A percentile compares a stretch with the other conserved stretches of the same genome.
Evolutionary conservation across 1,140 invertebrate species (phyloP).

Genomic region (Galleria mellonella): DNA sequence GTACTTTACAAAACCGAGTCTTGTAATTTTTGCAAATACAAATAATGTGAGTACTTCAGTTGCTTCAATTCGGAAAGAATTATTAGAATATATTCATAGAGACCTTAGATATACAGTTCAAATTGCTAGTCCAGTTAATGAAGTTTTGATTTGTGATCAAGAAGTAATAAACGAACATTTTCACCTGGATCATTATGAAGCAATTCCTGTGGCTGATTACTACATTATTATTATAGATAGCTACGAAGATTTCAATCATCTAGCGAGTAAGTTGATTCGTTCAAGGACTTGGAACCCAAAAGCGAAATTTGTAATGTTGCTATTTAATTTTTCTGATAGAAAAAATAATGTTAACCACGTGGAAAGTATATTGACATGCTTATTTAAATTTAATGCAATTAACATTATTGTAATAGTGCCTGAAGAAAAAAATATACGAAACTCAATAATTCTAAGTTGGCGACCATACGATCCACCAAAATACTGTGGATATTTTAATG

Average conservation of each 20-base stretch:
- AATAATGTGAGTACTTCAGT: constrained; percentile 33
- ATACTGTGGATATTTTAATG: constrained; percentile 49
- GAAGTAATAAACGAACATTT: constrained; percentile 12
- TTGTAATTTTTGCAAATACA: constrained; percentile 38
- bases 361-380: constrained; percentile 35
- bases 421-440: constrained; percentile 24
- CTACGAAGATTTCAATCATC: constrained; percentile 31
- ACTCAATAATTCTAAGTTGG: constrained; percentile 44
- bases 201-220: constrained; percentile 35
- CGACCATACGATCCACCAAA: constrained; percentile 56
- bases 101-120: constrained; percentile 29
- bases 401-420: constrained; percentile 40
- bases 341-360: constrained; percentile 15
- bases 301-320: constrained; percentile 44
- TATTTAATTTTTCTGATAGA: constrained; percentile 23
- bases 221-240: constrained; percentile 43
- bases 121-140: constrained; percentile 15
- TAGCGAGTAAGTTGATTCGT: constrained; percentile 30
- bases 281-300: constrained; percentile 52
- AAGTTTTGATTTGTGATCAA: constrained; percentile 14
- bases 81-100: constrained; percentile 38
- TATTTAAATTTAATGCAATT: constrained; percentile 46
- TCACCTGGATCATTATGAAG: constrained; percentile 22
- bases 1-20: constrained; percentile 33
- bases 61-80: constrained; percentile 27